Percentiles rank a stretch among this genome's conserved stretches.
phyloP scores from a whole-genome alignment of 2,113 vertebrate genomes.

The Xenopus tropicalis region DNA sequence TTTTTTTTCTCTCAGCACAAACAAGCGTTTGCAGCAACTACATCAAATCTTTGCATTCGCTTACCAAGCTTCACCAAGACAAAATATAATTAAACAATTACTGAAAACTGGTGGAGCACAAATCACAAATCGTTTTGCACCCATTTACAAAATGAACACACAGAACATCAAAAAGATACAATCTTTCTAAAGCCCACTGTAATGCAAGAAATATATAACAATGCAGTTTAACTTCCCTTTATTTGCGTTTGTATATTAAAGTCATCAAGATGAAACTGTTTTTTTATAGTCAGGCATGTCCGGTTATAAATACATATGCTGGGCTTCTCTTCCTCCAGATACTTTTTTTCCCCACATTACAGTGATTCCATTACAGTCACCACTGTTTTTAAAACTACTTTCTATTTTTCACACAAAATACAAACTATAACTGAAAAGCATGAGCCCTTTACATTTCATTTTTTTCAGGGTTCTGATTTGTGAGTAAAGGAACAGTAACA shows the following conservation, averaged over 20 bases:
- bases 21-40: neutral
- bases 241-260: neutral
- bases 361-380: too few species aligned
- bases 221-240: slow-evolving; percentile 20
- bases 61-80: slow-evolving; percentile 8
- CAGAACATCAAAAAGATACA: slow-evolving; percentile 18
- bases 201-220: slow-evolving; percentile 13
- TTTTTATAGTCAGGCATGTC: neutral
- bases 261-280: neutral
- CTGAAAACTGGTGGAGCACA: neutral
- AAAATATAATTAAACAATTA: slow-evolving; percentile 9
- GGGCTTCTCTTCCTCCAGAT: too few species aligned
- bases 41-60: slow-evolving; percentile 5
- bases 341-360: too few species aligned
- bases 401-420: neutral
- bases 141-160: neutral
- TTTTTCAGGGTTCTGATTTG: slow-evolving; percentile 49
- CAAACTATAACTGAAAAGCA: slow-evolving; percentile 28
- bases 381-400: neutral
- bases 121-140: slow-evolving; percentile 11
- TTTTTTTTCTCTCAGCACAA: too few species aligned
- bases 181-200: neutral
- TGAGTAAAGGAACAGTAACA: too few species aligned
- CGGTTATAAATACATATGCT: too few species aligned
- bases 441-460: slow-evolving; percentile 54